Base-by-base conservation (phyloP, 2,888 invertebrate genomes). In the Cinara cedri region DNA sequence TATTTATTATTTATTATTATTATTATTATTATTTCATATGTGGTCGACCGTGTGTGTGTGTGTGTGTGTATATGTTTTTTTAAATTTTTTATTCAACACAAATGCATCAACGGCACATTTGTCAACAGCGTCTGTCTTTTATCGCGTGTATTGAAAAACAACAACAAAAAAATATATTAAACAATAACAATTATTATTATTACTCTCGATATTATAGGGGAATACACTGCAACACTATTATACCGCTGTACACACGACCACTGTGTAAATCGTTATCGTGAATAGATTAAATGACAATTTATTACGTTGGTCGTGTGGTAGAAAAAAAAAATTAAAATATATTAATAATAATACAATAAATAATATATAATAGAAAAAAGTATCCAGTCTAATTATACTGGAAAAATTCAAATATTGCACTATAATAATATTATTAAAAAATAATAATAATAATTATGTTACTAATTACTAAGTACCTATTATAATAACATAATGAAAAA, bases 41-140 rank as follows among this genome's bases (percentile, higher is more conserved):
- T 34, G 34, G 34, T 34, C 34, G 34, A 6, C 34, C 34, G 34
- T 34, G 34, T 34, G 34, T 34, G 34, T 34, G 34, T 34, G n/a
- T n/a, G n/a, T n/a, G n/a, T n/a, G n/a, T 62, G 11, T 60, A 13
- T 26, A 1, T 68, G 11, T 19, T 46, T 21, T 65, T 44, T 46
- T 21, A 46, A 21, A 9, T 44, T 46, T 44, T 49, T 70, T 34
- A 1, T 16, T 9, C 34, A 21, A 62, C 78, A 70, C 60, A 70
- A 78, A 78, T 70, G 68, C 60, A 70, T 70, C 78, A 70, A 78
- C 78, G 78, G 70, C 78, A 57, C 78, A 70, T 78, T 78, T 68
- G 78, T 78, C 78, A 78, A 70, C 78, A 78, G 70, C 68, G 68
- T 70, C 78, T 78, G 78, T 78, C 70, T 68, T 78, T 70, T 78